Base-by-base conservation (phyloP, 2,888 invertebrate species). In the Leptinotarsa tumamoca region DNA sequence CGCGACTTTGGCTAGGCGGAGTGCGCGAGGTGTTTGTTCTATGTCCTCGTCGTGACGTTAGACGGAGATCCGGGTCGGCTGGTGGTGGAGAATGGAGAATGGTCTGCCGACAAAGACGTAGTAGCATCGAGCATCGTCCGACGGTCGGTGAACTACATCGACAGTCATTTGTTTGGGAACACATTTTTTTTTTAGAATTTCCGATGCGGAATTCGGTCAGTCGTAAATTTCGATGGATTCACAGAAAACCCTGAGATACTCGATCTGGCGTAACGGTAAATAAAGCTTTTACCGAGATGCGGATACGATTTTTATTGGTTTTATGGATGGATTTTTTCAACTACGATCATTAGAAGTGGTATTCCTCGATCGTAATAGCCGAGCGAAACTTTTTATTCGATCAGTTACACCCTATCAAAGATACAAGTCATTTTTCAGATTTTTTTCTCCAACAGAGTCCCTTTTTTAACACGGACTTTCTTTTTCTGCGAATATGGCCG, bases 31-130 rank as follows among this genome's bases (percentile, higher is more conserved):
- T 27, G 58, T 61, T 58, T 27, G 58, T 61, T 58, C 52, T 54
- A 69, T 75, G 77, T 77, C 74, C 74, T 75, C 77, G 43, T 43
- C 43, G 77, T 61, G 66, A 71, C 61, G 69, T 68, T 49, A 71
- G 51, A 78, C 75, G 77, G 77, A 80, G 80, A 80, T 80, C 80
- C 80, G 80, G 80, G 80, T 80, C 77, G 76, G 67, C 54, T 49
- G 68, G 67, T 69, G 67, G 70, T 70, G 66, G 66, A 74, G 43
- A 63, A 52, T 21, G 70, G 70, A 74, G 66, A 69, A 74, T 43
- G 51, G 52, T n/a, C 21, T 15, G 54, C 56, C 52, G 52, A 52
- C n/a, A n/a, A 52, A 52, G 52, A 52, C 52, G 52, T 17, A 52
- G 52, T 21, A 21, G 21, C 23, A 23, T 15, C 23, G 23, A 68